phyloP scores from a whole-genome alignment of 2,113 vertebrate genomes.

The Gulo gulo region DNA sequence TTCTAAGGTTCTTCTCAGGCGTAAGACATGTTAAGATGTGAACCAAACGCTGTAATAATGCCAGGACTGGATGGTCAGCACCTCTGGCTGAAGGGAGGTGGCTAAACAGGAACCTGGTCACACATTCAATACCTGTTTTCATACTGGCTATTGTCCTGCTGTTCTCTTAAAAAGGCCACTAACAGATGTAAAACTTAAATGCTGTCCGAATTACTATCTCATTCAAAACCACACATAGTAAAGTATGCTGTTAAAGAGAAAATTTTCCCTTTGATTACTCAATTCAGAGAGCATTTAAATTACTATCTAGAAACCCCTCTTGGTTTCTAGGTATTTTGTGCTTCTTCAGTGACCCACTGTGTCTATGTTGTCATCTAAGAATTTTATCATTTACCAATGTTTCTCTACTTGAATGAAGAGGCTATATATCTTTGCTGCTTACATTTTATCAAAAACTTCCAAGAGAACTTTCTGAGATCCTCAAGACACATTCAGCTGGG shows the following conservation, averaged over 20 bases:
- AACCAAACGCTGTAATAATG: neutral
- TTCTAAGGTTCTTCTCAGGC: neutral
- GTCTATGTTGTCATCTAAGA: neutral
- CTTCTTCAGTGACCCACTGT: neutral
- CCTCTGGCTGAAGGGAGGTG: neutral
- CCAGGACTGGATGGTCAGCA: neutral
- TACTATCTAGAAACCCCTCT: neutral
- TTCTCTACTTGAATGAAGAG: neutral
- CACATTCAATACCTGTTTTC: neutral
- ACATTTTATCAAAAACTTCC: neutral
- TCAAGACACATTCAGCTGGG: neutral
- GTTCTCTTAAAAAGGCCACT: neutral
- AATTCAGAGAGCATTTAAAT: constrained; percentile 23
- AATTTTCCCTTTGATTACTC: neutral
- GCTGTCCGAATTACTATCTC: neutral
- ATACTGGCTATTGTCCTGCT: neutral
- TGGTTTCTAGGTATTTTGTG: neutral
- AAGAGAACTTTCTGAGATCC: neutral
- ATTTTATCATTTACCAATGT: neutral
- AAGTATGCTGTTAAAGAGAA: constrained; percentile 6
- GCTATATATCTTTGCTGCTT: neutral
- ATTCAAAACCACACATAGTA: neutral
- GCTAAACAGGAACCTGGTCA: neutral
- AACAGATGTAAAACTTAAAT: neutral
- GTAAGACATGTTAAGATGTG: neutral